phyloP scores from a whole-genome alignment of 2,113 vertebrate species.

The Oreochromis aureus region DNA sequence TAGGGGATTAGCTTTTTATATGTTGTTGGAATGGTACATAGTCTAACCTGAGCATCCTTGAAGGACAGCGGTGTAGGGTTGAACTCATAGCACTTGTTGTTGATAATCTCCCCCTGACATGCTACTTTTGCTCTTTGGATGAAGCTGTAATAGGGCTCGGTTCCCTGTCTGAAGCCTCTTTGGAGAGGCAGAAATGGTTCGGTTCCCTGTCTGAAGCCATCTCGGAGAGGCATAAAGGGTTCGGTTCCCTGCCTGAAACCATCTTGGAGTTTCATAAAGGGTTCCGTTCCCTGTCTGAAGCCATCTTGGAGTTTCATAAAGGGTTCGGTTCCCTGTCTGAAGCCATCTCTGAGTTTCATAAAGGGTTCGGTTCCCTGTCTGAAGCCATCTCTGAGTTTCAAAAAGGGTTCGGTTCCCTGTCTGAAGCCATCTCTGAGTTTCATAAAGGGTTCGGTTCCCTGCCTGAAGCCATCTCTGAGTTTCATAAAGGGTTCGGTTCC shows the following conservation, averaged over 20 bases:
- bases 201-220: not conserved
- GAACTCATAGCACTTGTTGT: slow-evolving; percentile 60
- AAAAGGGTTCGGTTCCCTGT: not conserved
- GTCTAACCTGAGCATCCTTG: slow-evolving; percentile 64
- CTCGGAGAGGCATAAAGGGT: not conserved
- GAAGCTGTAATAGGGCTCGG: not conserved
- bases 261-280: not conserved
- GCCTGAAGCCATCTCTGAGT: slow-evolving; percentile 7
- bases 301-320: not conserved
- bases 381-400: not conserved
- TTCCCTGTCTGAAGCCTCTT: slow-evolving; percentile 14
- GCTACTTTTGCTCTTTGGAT: not conserved
- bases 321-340: not conserved
- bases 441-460: slow-evolving; percentile 17
- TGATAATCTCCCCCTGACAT: slow-evolving; percentile 56
- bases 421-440: not conserved
- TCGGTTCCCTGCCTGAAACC: not conserved
- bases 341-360: not conserved
- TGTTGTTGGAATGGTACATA: not conserved
- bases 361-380: slow-evolving; percentile 12
- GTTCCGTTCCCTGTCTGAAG: slow-evolving; percentile 5
- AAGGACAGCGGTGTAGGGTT: slow-evolving; percentile 53
- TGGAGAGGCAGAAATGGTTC: not conserved
- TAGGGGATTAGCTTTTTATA: not conserved
- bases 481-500: not conserved